These are phyloP conservation scores for Pantherophis guttatus DNA, from an alignment of 2,113 vertebrate genomes.

Conservation along the genomic window DNA sequence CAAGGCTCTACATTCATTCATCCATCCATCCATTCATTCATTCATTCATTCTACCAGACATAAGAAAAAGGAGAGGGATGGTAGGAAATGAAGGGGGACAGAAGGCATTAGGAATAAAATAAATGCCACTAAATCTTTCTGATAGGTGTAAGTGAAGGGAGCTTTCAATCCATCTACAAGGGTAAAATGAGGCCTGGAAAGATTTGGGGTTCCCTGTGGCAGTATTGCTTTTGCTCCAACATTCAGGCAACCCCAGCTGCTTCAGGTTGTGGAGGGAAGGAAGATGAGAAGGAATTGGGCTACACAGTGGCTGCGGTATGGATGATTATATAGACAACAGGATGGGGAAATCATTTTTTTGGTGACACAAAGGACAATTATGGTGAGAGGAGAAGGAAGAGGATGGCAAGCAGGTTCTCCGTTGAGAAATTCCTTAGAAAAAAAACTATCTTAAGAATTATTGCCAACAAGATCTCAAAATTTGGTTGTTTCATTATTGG, in stretches of 20 bases:
- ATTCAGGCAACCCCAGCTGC: not conserved
- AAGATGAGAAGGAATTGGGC: not conserved
- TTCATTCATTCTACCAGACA: not conserved
- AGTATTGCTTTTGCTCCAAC: not conserved
- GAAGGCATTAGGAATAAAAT: not conserved
- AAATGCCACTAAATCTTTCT: constrained; percentile 13
- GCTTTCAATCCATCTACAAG: not conserved
- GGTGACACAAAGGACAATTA: not conserved
- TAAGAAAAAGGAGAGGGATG: not conserved
- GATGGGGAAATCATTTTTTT: not conserved
- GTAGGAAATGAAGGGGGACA: not conserved
- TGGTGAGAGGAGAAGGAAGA: not conserved
- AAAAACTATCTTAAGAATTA: not conserved
- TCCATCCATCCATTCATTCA: not conserved
- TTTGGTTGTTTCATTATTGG: not conserved
- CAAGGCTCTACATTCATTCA: constrained; percentile 8
- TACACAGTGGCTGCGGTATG: not conserved
- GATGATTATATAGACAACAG: not conserved
- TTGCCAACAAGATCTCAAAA: no score
- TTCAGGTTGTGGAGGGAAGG: not conserved
- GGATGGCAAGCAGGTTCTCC: not conserved
- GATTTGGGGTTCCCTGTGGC: not conserved
- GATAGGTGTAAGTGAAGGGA: constrained; percentile 1
- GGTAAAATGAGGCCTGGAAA: not conserved
- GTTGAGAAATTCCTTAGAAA: not conserved